These are phyloP conservation scores for Ptyas mucosa DNA, from an alignment of 2,113 vertebrate genomes.

Conservation along the genomic window DNA sequence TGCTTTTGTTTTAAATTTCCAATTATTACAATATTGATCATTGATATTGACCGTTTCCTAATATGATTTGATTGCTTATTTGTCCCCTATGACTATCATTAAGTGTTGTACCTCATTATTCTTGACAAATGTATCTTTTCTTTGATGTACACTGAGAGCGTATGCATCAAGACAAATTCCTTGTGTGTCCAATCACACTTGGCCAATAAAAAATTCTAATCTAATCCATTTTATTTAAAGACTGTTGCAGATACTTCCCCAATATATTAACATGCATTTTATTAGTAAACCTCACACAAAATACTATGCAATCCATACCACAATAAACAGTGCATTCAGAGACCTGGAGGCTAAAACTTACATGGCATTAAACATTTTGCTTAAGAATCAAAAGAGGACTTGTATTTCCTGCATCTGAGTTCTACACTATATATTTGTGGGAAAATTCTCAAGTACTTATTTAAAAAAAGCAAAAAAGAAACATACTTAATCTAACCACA, in stretches of 20 bases:
- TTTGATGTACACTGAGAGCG: too few species aligned
- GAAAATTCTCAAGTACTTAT: conserved; percentile 2
- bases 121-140: too few species aligned
- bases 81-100: too few species aligned
- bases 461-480: not conserved
- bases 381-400: not conserved
- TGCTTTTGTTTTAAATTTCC: not conserved
- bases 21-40: not conserved
- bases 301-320: not conserved
- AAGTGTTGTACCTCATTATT: too few species aligned
- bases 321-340: not conserved
- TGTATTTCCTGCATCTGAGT: not conserved
- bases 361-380: not conserved
- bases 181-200: too few species aligned
- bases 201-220: too few species aligned
- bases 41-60: too few species aligned
- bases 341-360: not conserved
- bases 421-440: not conserved
- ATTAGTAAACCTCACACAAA: not conserved
- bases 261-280: not conserved
- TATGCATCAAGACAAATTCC: too few species aligned
- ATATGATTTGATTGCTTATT: too few species aligned
- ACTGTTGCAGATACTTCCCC: not conserved
- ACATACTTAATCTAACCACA: not conserved
- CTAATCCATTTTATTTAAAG: not conserved